These are phyloP conservation scores for Meteorus colon DNA, from an alignment of 2,888 invertebrate genomes.

Conservation along the genomic window DNA sequence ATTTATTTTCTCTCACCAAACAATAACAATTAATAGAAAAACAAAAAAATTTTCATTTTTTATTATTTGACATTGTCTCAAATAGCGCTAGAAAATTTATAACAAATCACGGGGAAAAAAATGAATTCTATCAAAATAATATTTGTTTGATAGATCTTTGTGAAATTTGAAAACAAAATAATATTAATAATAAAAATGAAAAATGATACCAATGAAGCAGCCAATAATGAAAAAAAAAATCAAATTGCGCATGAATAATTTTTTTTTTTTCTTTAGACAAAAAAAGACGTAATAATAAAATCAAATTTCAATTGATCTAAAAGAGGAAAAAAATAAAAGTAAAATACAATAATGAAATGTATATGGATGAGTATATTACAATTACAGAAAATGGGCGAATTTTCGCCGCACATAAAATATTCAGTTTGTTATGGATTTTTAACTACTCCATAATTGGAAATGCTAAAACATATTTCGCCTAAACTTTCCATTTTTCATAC, in stretches of 20 bases:
- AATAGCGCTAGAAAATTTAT: constrained; percentile 21
- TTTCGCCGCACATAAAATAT: too few species aligned
- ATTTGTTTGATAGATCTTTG: background rate
- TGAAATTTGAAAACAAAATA: background rate
- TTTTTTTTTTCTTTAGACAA: constrained; percentile 14
- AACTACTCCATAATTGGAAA: too few species aligned
- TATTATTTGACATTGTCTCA: background rate
- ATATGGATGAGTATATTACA: constrained; percentile 33
- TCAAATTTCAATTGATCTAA: background rate
- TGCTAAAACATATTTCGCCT: too few species aligned
- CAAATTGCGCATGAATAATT: constrained; percentile 4
- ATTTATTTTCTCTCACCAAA: background rate
- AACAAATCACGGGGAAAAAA: background rate
- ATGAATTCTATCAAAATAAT: constrained; percentile 28
- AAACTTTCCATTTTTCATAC: too few species aligned
- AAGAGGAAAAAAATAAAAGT: constrained; percentile 31
- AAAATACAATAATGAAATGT: constrained; percentile 39
- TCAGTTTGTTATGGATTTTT: too few species aligned
- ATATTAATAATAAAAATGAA: constrained; percentile 44
- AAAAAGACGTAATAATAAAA: constrained; percentile 27
- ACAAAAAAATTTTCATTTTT: constrained; percentile 6
- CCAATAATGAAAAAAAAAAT: constrained; percentile 24
- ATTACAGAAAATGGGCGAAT: too few species aligned
- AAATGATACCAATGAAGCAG: background rate
- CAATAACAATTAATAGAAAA: constrained; percentile 7